phyloP scores from a whole-genome alignment of 2,113 vertebrate species.

The Melospiza melodia region DNA sequence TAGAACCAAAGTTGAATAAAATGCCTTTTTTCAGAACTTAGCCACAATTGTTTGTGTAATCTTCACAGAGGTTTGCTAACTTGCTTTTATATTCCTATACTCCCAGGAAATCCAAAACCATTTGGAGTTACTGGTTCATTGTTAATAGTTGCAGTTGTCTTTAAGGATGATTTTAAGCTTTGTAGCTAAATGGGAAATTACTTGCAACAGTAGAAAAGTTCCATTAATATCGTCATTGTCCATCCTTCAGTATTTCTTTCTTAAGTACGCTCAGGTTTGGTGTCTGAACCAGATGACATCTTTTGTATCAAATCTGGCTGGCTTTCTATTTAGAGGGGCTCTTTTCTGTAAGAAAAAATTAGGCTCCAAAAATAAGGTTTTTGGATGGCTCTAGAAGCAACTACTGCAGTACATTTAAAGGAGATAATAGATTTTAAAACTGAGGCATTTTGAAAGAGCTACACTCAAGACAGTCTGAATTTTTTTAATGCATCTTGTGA shows the following conservation, averaged over 20 bases:
- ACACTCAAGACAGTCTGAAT: neutral
- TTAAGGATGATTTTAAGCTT: constrained; percentile 18
- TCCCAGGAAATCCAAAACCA: neutral
- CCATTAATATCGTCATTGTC: neutral
- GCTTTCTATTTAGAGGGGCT: constrained; percentile 4
- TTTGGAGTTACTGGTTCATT: neutral
- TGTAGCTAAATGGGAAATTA: constrained; percentile 26
- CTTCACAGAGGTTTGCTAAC: neutral
- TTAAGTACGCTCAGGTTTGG: constrained; percentile 27
- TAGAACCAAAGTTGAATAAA: neutral
- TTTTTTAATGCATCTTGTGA: neutral
- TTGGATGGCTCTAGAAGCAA: neutral
- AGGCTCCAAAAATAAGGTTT: constrained; percentile 13
- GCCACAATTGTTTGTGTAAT: neutral
- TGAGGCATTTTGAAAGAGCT: neutral
- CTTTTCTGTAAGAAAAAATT: constrained; percentile 39
- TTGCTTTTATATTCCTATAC: neutral
- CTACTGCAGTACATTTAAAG: neutral
- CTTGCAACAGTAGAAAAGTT: neutral
- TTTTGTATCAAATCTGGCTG: constrained; percentile 17
- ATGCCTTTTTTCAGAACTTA: neutral
- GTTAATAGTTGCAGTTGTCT: constrained; percentile 13
- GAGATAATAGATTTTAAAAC: neutral
- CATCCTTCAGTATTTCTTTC: constrained; percentile 3
- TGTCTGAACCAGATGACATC: constrained; percentile 48